Evolutionary conservation across 2,113 vertebrate species (phyloP), one percentile per base, ranked within the genome.

Genomic region (Beaufortia kweichowensis): DNA sequence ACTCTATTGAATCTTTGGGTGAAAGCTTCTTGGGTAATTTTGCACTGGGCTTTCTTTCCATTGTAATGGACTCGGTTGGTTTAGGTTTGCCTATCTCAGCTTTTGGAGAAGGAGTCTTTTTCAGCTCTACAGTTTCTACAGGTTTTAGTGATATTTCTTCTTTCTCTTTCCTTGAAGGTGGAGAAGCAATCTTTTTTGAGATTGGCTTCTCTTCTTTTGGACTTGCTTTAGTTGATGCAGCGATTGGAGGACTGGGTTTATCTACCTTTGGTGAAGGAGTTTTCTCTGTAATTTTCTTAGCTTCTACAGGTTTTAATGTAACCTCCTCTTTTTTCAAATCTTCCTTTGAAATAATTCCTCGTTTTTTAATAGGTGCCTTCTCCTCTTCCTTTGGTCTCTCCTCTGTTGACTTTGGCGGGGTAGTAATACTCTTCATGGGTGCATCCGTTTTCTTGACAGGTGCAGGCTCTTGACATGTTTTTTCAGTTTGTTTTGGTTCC

Each of bases 1-100:
- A 90, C 87, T 87, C 87, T 70, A 64, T 19, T 0, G 43, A 82
- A 29, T 78, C 82, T 85, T 88, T 88, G 14, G 79, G 78, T 26
- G 86, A 78, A 48, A 53, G 10, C 41, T 64, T 84, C 84, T 88
- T 83, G 10, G 86, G 81, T 78, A 43, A 75, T 23, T 56, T 84
- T 67, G 60, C 60, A 77, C 76, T 86, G 72, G 60, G 73, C 19
- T 77, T 80, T 76, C 23, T 83, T 74, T 90, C 85, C 14, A 65
- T 6, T 3, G 48, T 76, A 70, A 83, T 41, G 3, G 84, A 19
- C 50, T 89, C 86, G 26, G 83, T 82, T 79, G 85, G 74, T 1
- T 89, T 86, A 43, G 79, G 82, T 19, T 78, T 39, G 26, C 35
- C 9, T 39, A 75, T 71, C 19, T 28, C 50, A 4, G 82, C 79